Percentiles rank a stretch among this genome's conserved stretches.
These are phyloP conservation scores for Chionoecetes opilio DNA, from an alignment of 1,140 invertebrate species.

Conservation along the genomic window DNA sequence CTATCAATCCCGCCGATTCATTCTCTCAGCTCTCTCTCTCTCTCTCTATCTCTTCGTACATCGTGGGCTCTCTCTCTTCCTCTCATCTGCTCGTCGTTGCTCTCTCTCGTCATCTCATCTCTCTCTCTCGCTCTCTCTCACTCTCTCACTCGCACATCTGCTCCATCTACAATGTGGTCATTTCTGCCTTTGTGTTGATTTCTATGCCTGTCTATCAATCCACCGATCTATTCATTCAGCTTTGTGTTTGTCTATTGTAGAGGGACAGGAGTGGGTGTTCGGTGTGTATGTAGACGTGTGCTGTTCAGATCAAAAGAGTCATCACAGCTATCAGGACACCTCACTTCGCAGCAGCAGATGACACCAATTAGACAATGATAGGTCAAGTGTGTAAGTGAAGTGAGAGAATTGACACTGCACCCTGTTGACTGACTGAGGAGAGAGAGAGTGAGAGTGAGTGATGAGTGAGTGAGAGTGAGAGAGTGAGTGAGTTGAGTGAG, in stretches of 20 bases:
- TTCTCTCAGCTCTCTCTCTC: too few relatives aligned
- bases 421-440: neutral
- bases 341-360: neutral
- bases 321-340: neutral
- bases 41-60: too few relatives aligned
- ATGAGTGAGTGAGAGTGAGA: slow-evolving; percentile 47
- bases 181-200: neutral
- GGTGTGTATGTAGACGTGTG: neutral
- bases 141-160: too few relatives aligned
- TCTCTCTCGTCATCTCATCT: too few relatives aligned
- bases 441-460: slow-evolving; percentile 17
- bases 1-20: too few relatives aligned
- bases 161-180: too few relatives aligned
- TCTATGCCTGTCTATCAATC: too few relatives aligned
- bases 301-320: neutral
- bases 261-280: too few relatives aligned
- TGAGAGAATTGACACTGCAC: neutral
- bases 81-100: too few relatives aligned
- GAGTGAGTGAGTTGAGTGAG: slow-evolving; percentile 49
- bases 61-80: too few relatives aligned
- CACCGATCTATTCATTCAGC: too few relatives aligned
- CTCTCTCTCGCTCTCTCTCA: neutral
- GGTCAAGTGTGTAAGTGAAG: neutral
- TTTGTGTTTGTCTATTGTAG: too few relatives aligned
- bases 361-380: neutral